Base-by-base conservation (phyloP, 2,888 invertebrate genomes). In the Cantharis nigra region DNA sequence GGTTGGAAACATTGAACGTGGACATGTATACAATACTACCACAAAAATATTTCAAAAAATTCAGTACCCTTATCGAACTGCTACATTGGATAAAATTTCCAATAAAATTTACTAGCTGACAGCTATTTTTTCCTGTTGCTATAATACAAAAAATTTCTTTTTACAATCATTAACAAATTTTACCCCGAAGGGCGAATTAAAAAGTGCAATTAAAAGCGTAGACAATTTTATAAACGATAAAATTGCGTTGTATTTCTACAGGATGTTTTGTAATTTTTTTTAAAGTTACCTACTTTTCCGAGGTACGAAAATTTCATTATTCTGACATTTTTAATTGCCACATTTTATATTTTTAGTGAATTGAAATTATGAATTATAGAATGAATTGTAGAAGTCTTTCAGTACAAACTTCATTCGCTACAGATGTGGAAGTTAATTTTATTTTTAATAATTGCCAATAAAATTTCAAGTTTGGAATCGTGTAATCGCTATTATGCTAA, bases 1-100 rank as follows among this genome's bases (percentile, higher is more conserved):
- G 87, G 87, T 86, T 86, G 86, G 87, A 85, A 87, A 86, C 86
- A 87, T 84, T 84, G 85, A 85, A 84, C 83, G 82, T 83, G 83
- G 81, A 80, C 83, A 82, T 79, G 80, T 79, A 81, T 78, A 82
- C 80, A 82, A 79, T 74, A 80, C 79, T 77, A 78, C 80, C 74
- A 76, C 78, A 80, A 80, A 82, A 82, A 80, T 79, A 69, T 78
- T 20, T 65, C 62, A 67, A 78, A 76, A 78, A 78, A 76, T 75
- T 30, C 65, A 67, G 13, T 18, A 72, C 70, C 72, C 78, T 70
- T 78, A 75, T 74, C 70, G 67, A 63, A 70, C 23, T 7, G 33
- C 14, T 30, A 63, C 16, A 72, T 79, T 79, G 71, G 78, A 77
- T 18, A 64, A 13, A 71, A 64, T 78, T 80, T 80, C 75, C 71